A percentile compares a stretch with the other conserved stretches of the same genome.
These are phyloP conservation scores for Mimachlamys varia DNA, from an alignment of 2,888 invertebrate genomes.

Conservation along the genomic window DNA sequence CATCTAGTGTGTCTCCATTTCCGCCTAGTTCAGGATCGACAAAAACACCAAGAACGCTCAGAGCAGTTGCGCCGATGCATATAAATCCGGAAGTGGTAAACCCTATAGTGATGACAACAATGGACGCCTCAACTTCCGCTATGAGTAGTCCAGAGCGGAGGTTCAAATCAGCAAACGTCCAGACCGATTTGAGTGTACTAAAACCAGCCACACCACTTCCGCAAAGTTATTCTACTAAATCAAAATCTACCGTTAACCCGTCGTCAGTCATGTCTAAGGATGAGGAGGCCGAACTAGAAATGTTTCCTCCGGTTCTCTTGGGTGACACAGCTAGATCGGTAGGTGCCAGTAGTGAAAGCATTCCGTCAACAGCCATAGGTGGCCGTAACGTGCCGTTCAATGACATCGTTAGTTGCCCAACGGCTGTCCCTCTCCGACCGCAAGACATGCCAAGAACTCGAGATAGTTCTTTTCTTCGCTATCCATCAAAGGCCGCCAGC, in stretches of 20 bases:
- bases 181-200: not conserved
- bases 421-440: not conserved
- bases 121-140: not conserved
- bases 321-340: not conserved
- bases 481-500: not conserved
- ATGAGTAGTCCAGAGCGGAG: constrained; percentile 24
- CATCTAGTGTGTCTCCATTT: not conserved
- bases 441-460: not conserved
- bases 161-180: constrained; percentile 3
- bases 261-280: not conserved
- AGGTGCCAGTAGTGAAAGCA: not conserved
- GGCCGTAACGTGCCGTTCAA: not conserved
- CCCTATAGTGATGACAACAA: not conserved
- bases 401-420: not conserved
- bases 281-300: not conserved
- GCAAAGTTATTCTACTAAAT: not conserved
- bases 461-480: not conserved
- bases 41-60: not conserved
- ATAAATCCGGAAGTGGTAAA: not conserved
- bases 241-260: not conserved
- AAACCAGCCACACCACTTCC: not conserved
- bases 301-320: not conserved
- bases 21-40: not conserved
- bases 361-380: not conserved
- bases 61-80: not conserved